Percentiles rank a stretch among this genome's conserved stretches.
These are phyloP conservation scores for Dione vanillae DNA, from an alignment of 2,888 invertebrate genomes.

Conservation along the genomic window DNA sequence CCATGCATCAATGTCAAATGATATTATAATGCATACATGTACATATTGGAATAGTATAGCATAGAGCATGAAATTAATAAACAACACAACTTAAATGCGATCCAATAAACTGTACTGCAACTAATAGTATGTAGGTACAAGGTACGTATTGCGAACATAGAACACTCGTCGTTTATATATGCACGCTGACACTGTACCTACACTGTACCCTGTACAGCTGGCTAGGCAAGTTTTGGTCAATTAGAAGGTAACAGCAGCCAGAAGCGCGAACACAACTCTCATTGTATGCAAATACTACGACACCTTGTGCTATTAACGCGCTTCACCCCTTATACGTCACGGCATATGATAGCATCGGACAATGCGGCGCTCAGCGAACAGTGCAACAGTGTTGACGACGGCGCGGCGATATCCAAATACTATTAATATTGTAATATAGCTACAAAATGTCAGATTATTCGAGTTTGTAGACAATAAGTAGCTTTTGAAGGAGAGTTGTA, in stretches of 20 bases:
- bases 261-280: conserved; percentile 43
- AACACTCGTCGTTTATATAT: background rate
- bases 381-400: conserved; percentile 13
- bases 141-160: background rate
- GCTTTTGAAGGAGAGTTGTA: too few relatives aligned
- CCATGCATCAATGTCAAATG: background rate
- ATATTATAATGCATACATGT: background rate
- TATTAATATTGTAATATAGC: too few relatives aligned
- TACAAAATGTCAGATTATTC: too few relatives aligned
- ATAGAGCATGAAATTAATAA: too few relatives aligned
- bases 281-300: conserved; percentile 64
- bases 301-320: conserved; percentile 47
- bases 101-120: too few relatives aligned
- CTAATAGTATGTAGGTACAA: background rate
- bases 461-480: too few relatives aligned
- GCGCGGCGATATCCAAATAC: conserved; percentile 4
- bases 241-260: conserved; percentile 33
- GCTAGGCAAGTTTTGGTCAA: conserved; percentile 8
- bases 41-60: too few relatives aligned
- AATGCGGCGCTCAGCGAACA: conserved; percentile 3
- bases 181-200: too few relatives aligned
- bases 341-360: conserved; percentile 30
- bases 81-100: too few relatives aligned
- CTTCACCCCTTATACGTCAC: conserved; percentile 38
- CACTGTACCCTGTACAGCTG: background rate